Conservation (phyloP, 2,888 invertebrate genomes). For the Philhelius pedissequus region DNA sequence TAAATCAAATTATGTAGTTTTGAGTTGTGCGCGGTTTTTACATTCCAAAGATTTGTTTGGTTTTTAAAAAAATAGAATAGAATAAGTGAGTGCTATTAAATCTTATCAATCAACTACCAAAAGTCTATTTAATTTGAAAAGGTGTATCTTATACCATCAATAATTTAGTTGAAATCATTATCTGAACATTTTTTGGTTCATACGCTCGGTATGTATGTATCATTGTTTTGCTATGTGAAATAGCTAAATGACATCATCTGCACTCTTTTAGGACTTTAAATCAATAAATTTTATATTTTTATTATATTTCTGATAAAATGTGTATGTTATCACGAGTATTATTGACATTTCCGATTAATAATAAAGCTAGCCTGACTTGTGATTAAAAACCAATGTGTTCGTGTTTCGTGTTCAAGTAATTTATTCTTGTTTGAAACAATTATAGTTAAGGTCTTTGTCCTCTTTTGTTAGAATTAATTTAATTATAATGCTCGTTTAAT, state of each 20-base stretch:
- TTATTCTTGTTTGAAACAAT: too few species aligned
- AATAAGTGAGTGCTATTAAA: background rate
- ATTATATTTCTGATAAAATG: background rate
- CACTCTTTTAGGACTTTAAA: background rate
- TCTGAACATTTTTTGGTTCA: background rate
- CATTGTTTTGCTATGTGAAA: background rate
- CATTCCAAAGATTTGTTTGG: background rate
- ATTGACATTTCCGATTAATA: background rate
- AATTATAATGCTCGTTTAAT: background rate
- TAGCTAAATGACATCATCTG: background rate
- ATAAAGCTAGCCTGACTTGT: background rate
- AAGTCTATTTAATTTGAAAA: background rate
- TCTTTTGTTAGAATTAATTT: background rate
- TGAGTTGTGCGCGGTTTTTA: background rate
- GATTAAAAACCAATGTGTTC: background rate
- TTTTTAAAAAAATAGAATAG: background rate
- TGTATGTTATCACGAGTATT: background rate
- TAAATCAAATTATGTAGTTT: background rate
- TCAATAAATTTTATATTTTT: background rate
- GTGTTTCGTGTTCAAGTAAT: background rate
- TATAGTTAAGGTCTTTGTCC: background rate
- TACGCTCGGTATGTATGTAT: background rate
- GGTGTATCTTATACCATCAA: background rate
- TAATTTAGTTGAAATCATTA: background rate
- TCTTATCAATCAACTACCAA: background rate